A percentile compares a stretch with the other conserved stretches of the same genome.
phyloP scores from a whole-genome alignment of 2,888 invertebrate genomes.

The Erebia palarica region DNA sequence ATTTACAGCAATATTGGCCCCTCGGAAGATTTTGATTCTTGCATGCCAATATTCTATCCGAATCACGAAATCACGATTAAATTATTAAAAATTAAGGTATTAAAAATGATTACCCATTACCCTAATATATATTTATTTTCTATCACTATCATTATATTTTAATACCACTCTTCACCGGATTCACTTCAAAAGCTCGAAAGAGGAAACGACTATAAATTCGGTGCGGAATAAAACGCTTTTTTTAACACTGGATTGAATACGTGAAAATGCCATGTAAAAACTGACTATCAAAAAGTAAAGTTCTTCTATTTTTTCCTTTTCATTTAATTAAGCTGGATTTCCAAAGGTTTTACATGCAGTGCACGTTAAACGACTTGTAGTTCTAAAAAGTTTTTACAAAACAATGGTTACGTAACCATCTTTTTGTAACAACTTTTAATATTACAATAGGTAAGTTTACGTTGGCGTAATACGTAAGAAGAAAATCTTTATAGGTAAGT shows the following conservation, averaged over 20 bases:
- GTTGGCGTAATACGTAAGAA: neutral
- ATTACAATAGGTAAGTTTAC: neutral
- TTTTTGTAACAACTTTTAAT: too few species aligned
- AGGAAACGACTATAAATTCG: constrained; percentile 17
- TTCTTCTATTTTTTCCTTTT: constrained; percentile 6
- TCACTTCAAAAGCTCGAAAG: constrained; percentile 9
- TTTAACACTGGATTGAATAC: constrained; percentile 4
- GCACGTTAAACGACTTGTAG: neutral
- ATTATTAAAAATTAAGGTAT: too few species aligned
- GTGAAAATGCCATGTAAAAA: constrained; percentile 12
- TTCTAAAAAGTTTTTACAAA: neutral
- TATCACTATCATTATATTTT: neutral
- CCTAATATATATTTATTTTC: too few species aligned
- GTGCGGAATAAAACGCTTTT: constrained; percentile 1
- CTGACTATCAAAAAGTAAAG: constrained; percentile 5
- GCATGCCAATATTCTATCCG: too few species aligned
- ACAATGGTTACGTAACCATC: too few species aligned
- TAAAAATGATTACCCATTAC: too few species aligned
- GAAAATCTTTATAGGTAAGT: neutral
- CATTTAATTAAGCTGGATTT: constrained; percentile 5
- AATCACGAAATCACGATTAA: too few species aligned
- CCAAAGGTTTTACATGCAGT: neutral
- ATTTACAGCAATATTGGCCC: too few species aligned
- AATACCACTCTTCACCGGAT: neutral
- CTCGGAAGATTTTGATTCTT: too few species aligned